Evolutionary conservation across 1,140 invertebrate species (phyloP), one percentile per base, ranked within the genome.

Genomic region (Pseudomyrmex concolor): DNA sequence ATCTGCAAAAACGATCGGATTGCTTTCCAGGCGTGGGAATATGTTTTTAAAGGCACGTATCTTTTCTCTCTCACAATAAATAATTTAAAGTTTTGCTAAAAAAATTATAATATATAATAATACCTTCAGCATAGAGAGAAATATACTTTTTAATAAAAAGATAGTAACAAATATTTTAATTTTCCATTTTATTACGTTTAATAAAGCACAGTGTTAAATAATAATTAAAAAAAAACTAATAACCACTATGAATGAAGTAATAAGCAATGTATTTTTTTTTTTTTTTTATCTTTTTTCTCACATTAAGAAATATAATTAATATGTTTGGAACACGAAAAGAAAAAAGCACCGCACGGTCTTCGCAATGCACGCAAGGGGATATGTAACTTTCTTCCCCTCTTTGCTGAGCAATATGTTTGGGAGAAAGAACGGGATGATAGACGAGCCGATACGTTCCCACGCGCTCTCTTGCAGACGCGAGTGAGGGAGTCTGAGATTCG

Each of bases 371-470:
- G 63, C 15, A 3, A 15, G 43, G n/a, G 66, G 25, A 57, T n/a
- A 15, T 57, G 34, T 71, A 57, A 57, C 45, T 34, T 5, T 22
- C 19, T 81, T 22, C 55, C 71, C 63, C 15, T 9, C 15, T 74
- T 34, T 57, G 68, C 59, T 60, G 70, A 80, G 54, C 66, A 70
- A 48, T 17, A 72, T 48, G 64, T 19, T 73, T 50, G 83, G 86
- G 88, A 90, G 88, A 84, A 89, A 89, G 87, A 84, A 71, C 77
- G 73, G 84, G 89, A 92, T 92, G 93, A 93, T 93, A 91, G 90
- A 93, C 92, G 92, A 93, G 91, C 89, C 91, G 90, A 94, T 93
- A 92, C 87, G 92, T 93, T 93, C 93, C 93, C 93, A 94, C 93
- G 92, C 91, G 87, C 71, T 85, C 89, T 85, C 89, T 89, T 81